Percentiles rank a stretch among this genome's conserved stretches.
Evolutionary conservation across 2,113 vertebrate species (phyloP).

Genomic region (Dicerorhinus sumatrensis): DNA sequence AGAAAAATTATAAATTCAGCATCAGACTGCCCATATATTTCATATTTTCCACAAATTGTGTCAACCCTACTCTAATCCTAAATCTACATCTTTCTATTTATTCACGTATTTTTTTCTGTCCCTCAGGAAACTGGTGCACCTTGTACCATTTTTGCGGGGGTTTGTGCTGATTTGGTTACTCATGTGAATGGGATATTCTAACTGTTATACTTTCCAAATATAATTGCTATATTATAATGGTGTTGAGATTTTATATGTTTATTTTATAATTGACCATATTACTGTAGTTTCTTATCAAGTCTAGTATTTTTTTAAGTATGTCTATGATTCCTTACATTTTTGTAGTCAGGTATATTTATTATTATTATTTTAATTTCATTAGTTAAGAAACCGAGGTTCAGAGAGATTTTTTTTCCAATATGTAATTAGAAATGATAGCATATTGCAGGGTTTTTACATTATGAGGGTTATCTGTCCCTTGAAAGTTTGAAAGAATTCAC

Average conservation of each 20-base stretch:
- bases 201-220: not conserved
- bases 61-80: not conserved
- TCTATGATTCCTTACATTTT: not conserved
- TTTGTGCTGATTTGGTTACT: not conserved
- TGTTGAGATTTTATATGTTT: not conserved
- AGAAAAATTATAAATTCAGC: not conserved
- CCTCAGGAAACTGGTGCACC: not conserved
- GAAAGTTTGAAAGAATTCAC: not conserved
- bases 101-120: not conserved
- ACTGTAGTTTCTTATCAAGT: not conserved
- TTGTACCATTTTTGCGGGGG: not conserved
- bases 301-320: not conserved
- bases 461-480: not conserved
- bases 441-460: not conserved
- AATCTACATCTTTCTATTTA: not conserved
- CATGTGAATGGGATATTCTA: not conserved
- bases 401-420: not conserved
- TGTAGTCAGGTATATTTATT: not conserved
- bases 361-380: slow-evolving; percentile 12
- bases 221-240: not conserved
- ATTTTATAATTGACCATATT: not conserved
- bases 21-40: not conserved
- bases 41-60: slow-evolving; percentile 13
- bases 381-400: not conserved
- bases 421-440: not conserved